A percentile compares a stretch with the other conserved stretches of the same genome.
Conservation (phyloP, 2,797 vertebrate genomes). For the Poecilia velifera region DNA sequence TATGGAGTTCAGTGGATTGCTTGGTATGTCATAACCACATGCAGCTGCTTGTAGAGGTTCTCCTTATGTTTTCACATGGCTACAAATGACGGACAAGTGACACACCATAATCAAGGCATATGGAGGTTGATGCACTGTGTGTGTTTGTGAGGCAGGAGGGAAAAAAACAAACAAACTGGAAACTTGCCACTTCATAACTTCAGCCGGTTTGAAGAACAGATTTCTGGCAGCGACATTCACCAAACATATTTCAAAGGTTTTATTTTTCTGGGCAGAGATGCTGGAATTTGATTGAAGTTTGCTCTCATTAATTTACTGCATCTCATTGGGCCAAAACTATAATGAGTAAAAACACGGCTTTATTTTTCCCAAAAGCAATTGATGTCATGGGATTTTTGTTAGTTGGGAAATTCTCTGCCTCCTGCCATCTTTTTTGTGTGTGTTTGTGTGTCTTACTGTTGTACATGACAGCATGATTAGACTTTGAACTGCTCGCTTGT, state of each 20-base stretch:
- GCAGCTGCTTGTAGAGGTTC: conserved; percentile 24
- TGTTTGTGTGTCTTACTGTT: not conserved
- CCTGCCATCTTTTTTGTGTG: not conserved
- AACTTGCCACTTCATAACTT: conserved; percentile 56
- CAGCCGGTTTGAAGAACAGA: conserved; percentile 41
- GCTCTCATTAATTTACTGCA: conserved; percentile 19
- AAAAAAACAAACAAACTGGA: conserved; percentile 37
- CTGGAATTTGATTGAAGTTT: conserved; percentile 36
- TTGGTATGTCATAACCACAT: conserved; percentile 20
- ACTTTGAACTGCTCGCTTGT: not conserved
- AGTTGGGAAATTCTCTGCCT: not conserved
- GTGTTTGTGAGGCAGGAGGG: conserved; percentile 4
- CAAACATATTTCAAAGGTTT: conserved; percentile 41
- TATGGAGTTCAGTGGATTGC: not conserved
- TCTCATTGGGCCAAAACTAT: conserved; percentile 15
- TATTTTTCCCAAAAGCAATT: not conserved
- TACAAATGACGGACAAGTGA: conserved; percentile 22
- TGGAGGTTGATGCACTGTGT: conserved; percentile 21
- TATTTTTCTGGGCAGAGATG: conserved; percentile 30
- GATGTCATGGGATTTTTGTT: not conserved
- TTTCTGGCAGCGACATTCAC: conserved; percentile 40
- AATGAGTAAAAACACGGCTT: conserved; percentile 9
- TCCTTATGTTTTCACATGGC: conserved; percentile 27
- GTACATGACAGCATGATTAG: not conserved
- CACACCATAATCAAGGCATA: conserved; percentile 53